Conservation (phyloP, 2,888 invertebrate species). For the Cephus rjabovi region DNA sequence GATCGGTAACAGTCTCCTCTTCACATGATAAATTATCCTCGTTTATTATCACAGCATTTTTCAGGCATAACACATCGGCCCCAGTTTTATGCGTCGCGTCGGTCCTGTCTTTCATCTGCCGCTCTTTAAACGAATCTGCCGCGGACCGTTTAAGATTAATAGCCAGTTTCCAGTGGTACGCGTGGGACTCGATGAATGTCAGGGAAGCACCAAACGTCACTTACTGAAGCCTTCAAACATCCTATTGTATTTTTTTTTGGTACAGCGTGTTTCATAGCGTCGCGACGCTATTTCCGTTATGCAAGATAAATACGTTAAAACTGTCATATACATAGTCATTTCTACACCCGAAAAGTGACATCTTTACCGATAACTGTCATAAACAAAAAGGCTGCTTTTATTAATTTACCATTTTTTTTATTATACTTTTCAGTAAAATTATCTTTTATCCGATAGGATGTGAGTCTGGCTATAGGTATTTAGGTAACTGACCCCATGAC, state of each 20-base stretch:
- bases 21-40: slow-evolving; percentile 4
- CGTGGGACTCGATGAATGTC: not conserved
- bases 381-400: not conserved
- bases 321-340: not conserved
- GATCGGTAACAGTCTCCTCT: not conserved
- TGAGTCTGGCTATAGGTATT: not conserved
- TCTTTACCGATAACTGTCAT: not conserved
- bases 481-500: slow-evolving; percentile 21
- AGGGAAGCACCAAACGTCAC: not conserved
- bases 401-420: not conserved
- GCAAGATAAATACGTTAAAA: not conserved
- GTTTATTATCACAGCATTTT: not conserved
- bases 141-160: not conserved
- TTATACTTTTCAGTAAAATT: not conserved
- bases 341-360: not conserved
- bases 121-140: not conserved
- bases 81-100: slow-evolving; percentile 3
- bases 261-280: not conserved
- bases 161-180: not conserved
- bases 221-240: not conserved
- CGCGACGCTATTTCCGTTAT: not conserved
- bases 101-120: slow-evolving; percentile 2
- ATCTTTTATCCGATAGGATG: not conserved
- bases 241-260: not conserved
- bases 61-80: slow-evolving; percentile 2